phyloP scores from a whole-genome alignment of 2,797 vertebrate genomes.

The Acanthis flammea region DNA sequence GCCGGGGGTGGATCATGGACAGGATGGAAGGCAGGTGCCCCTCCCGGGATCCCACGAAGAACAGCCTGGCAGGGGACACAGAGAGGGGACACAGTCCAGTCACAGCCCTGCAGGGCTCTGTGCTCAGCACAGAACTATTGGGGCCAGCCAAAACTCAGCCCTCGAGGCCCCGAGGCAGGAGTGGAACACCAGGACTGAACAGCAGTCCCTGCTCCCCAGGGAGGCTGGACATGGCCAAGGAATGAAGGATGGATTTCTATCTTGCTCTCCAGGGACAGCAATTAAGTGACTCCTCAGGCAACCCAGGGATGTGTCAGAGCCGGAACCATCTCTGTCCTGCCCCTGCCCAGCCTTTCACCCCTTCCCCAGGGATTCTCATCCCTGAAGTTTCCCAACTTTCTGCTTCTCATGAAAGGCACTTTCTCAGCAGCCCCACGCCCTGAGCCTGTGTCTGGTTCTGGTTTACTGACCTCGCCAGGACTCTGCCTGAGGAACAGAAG shows the following conservation, averaged over 20 bases:
- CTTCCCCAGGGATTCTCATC: background rate
- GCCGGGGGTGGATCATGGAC: slow-evolving; percentile 94
- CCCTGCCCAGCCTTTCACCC: background rate
- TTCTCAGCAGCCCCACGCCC: background rate
- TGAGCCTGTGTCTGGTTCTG: background rate
- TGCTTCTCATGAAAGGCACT: slow-evolving; percentile 50
- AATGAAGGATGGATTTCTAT: background rate
- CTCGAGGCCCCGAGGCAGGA: fast-evolving
- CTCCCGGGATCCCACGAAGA: slow-evolving; percentile 93
- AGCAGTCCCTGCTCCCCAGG: background rate
- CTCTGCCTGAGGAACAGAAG: background rate
- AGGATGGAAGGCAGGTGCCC: slow-evolving; percentile 94
- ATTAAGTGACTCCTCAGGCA: background rate
- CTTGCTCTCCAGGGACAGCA: background rate
- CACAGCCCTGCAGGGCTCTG: background rate
- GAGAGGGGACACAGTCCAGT: background rate
- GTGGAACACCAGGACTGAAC: background rate
- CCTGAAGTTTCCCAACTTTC: background rate
- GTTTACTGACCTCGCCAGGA: background rate
- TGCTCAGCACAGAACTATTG: background rate
- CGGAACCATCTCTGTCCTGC: background rate
- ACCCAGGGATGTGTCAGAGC: background rate
- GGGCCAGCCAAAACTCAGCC: background rate
- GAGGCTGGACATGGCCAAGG: background rate
- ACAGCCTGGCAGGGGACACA: slow-evolving; percentile 81